Evolutionary conservation across 2,113 vertebrate genomes (phyloP).

Genomic region (Capra hircus): DNA sequence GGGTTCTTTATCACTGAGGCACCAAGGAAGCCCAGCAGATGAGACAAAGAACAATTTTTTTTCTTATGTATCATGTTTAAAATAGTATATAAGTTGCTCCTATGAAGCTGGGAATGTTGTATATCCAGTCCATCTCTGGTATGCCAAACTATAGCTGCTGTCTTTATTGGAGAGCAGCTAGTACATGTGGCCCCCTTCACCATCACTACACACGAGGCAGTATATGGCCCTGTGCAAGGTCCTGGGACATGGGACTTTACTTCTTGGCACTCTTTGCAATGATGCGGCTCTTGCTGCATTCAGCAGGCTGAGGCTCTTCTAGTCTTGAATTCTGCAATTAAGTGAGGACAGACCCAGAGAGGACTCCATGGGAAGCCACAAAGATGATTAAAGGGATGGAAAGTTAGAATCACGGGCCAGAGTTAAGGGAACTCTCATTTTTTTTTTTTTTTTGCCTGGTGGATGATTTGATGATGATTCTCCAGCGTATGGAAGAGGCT

Average conservation of each 20-base stretch:
- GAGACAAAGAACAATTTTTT: not conserved
- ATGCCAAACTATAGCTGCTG: not conserved
- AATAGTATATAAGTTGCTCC: not conserved
- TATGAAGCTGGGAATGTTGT: not conserved
- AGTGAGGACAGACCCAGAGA: not conserved
- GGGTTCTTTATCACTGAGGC: not conserved
- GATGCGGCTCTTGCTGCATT: not conserved
- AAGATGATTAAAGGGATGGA: conserved; percentile 53
- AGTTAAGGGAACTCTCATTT: not conserved
- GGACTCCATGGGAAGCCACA: conserved; percentile 37
- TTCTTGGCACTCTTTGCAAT: not conserved
- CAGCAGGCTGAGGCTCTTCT: not conserved
- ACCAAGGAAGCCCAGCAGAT: not conserved
- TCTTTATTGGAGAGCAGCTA: not conserved
- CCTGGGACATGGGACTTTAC: not conserved
- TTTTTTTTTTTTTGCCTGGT: not conserved
- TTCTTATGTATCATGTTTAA: not conserved
- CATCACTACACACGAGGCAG: rapidly evolving
- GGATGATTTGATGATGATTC: conserved; percentile 29
- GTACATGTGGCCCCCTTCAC: not conserved
- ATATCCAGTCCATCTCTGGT: not conserved
- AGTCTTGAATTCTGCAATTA: conserved; percentile 21
- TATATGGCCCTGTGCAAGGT: not conserved
- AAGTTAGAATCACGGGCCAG: conserved; percentile 16
- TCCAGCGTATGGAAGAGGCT: conserved; percentile 21